Base-by-base conservation (phyloP, 2,113 vertebrate genomes). In the Nothobranchius kuhntae region DNA sequence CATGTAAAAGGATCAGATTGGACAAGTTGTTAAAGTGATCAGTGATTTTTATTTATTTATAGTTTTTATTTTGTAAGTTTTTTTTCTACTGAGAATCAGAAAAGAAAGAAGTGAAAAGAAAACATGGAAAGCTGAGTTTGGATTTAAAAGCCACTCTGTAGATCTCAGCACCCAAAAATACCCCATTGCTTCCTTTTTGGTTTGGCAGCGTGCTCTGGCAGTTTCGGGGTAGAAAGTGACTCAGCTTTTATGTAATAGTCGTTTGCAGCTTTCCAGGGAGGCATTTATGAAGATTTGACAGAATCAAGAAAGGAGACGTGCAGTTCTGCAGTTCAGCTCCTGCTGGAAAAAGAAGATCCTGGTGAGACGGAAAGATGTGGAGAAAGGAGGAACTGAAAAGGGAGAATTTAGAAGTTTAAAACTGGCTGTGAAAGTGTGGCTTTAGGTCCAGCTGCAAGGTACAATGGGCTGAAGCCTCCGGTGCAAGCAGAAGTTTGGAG, bases 231-330 rank as follows among this genome's bases (percentile, higher is more conserved):
- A 15, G 12, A 35, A 61, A 35, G 45, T 61, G 45, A 47, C 45
- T 61, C 45, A 46, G 24, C 44, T 60, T 46, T 46, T 48, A 61
- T 61, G 59, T 46, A 71, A 62, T 30, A 38, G 17, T 21, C n/a
- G 8, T 46, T 60, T 86, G 86, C 69, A 68, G 55, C 30, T 69
- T 85, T 87, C 78, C 75, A 84, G 73, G 69, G 63, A 82, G 69
- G 69, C 68, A 38, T 76, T 75, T 84, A 81, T 60, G 58, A 80
- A 78, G 82, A 86, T 79, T 79, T 48, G 61, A 81, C 66, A 9
- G 73, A 76, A 80, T 78, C 26, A 55, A 72, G 65, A 55, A 56
- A 0, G 8, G 3, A 64, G 52, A 46, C 51, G 58, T 61, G 24
- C 38, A 50, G 68, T 64, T 81, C 54, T 11, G 8, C 47, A n/a